Evolutionary conservation across 2,797 vertebrate genomes (phyloP).

Genomic region (Varecia variegata): DNA sequence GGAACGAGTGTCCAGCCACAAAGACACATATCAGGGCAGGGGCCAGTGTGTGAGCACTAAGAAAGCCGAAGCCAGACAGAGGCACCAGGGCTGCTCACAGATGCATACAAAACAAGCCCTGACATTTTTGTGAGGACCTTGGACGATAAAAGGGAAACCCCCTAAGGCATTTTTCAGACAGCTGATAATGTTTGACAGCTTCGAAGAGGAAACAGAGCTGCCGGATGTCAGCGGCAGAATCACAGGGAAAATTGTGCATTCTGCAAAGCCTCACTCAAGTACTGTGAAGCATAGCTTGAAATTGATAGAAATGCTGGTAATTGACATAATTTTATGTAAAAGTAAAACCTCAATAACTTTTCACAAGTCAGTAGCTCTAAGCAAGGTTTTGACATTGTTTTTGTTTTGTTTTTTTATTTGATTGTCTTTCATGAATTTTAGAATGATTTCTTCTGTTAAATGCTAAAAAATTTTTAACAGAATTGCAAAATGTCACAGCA

Average conservation of each 20-base stretch:
- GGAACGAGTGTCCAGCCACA: not conserved
- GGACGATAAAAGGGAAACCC: not conserved
- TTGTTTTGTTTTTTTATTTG: not conserved
- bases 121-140: conserved; percentile 11
- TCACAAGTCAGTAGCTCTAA: not conserved
- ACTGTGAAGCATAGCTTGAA: not conserved
- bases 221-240: not conserved
- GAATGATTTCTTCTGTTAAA: not conserved
- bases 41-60: not conserved
- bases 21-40: not conserved
- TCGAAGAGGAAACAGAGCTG: not conserved
- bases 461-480: not conserved
- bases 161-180: not conserved
- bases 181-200: conserved; percentile 51
- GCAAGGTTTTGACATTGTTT: not conserved
- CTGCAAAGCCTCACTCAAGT: not conserved
- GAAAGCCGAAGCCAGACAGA: not conserved
- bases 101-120: not conserved
- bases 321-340: not conserved
- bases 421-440: not conserved
- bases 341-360: not conserved
- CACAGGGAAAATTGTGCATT: not conserved
- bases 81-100: not conserved
- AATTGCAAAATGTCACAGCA: not conserved
- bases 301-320: not conserved